Conservation (phyloP, 1,140 invertebrate genomes). For the Hyles vespertilio region DNA sequence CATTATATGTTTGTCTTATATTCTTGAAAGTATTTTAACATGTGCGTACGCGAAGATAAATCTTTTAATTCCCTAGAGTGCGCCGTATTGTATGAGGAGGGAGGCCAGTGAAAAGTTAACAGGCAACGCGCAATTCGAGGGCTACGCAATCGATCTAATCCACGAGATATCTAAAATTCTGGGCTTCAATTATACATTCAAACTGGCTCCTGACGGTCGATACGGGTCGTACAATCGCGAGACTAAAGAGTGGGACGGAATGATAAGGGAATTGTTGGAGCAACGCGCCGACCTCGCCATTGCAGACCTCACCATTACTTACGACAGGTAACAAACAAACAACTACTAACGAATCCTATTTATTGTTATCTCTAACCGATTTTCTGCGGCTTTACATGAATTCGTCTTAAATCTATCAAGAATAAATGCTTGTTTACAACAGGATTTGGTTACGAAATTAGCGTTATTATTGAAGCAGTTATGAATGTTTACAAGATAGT, state of each 20-base stretch:
- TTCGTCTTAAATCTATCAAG: too few species aligned
- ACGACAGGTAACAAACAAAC: conserved; percentile 78
- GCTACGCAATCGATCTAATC: conserved; percentile 91
- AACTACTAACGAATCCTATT: neutral
- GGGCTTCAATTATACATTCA: conserved; percentile 93
- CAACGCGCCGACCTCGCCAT: conserved; percentile 94
- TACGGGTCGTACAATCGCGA: conserved; percentile 87
- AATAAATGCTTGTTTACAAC: too few species aligned
- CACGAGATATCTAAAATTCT: conserved; percentile 91
- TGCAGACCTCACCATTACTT: conserved; percentile 95
- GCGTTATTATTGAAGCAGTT: too few species aligned
- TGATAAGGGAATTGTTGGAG: conserved; percentile 93
- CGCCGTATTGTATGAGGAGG: conserved; percentile 94
- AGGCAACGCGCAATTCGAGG: conserved; percentile 93
- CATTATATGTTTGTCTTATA: conserved; percentile 10
- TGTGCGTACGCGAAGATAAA: conserved; percentile 18
- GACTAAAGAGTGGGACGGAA: conserved; percentile 94
- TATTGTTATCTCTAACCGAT: too few species aligned
- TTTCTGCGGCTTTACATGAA: too few species aligned
- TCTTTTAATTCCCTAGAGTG: conserved; percentile 79
- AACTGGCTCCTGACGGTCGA: conserved; percentile 86
- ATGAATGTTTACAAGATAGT: too few species aligned
- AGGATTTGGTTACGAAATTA: too few species aligned
- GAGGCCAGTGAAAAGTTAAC: conserved; percentile 86
- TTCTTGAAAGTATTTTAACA: conserved; percentile 18